Conservation (phyloP, 2,888 invertebrate species). For the Nephrotoma flavescens region DNA sequence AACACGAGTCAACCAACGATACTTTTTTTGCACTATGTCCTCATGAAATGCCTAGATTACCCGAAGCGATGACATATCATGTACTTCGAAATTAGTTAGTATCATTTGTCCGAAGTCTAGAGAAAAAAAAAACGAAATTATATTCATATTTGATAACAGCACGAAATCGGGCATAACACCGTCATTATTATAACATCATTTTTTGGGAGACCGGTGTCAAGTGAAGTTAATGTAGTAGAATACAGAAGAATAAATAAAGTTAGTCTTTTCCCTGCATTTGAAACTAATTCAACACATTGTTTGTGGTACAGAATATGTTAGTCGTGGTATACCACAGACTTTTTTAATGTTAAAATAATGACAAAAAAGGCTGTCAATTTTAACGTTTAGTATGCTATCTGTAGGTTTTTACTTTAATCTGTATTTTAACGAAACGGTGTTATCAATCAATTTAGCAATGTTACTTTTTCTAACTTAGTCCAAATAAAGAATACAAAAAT, state of each 20-base stretch:
- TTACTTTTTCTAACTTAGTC: too few species aligned
- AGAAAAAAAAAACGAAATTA: conserved; percentile 34
- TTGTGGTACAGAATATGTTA: too few species aligned
- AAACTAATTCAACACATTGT: too few species aligned
- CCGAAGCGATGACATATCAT: conserved; percentile 59
- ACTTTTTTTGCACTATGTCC: conserved; percentile 74
- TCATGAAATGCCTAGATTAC: conserved; percentile 65
- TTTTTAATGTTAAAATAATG: too few species aligned
- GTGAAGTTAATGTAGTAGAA: conserved; percentile 19
- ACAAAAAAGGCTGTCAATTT: too few species aligned
- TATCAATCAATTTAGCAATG: too few species aligned
- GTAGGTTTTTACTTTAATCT: too few species aligned
- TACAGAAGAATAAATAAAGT: neutral
- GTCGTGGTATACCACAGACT: too few species aligned
- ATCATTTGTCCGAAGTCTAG: conserved; percentile 33
- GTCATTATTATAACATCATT: conserved; percentile 49
- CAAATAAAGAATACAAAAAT: too few species aligned
- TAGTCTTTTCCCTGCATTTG: too few species aligned
- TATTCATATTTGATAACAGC: conserved; percentile 72
- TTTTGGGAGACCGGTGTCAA: conserved; percentile 73
- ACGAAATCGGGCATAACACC: conserved; percentile 49
- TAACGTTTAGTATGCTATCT: too few species aligned
- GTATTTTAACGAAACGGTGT: too few species aligned
- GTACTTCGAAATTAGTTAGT: conserved; percentile 58
- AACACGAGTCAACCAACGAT: conserved; percentile 28